Conservation (phyloP, 2,888 invertebrate genomes). For the Tethea ocularis region DNA sequence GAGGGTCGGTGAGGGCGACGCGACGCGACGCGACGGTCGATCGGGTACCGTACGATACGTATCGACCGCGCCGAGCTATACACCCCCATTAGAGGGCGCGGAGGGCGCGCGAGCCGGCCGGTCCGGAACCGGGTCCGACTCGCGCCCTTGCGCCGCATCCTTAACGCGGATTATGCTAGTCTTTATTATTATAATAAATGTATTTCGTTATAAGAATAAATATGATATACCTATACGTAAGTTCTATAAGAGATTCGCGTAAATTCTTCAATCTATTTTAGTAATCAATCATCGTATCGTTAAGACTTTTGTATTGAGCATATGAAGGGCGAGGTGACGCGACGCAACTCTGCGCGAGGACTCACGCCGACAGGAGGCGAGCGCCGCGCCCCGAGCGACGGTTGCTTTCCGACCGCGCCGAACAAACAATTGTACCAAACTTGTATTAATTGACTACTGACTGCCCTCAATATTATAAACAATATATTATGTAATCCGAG, state of each 20-base stretch:
- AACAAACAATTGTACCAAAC: no score
- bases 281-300: slow-evolving; percentile 48
- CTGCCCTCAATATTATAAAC: no score
- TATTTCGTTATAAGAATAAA: slow-evolving; percentile 57
- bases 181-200: slow-evolving; percentile 73
- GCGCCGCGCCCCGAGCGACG: no score
- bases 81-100: no score
- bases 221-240: slow-evolving; percentile 67
- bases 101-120: not conserved
- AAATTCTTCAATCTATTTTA: slow-evolving; percentile 59
- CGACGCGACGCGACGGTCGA: not conserved
- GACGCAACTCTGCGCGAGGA: not conserved
- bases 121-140: not conserved
- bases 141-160: slow-evolving; percentile 24
- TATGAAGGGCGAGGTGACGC: slow-evolving; percentile 13
- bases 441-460: no score
- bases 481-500: no score
- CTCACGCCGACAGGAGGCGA: no score
- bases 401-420: no score
- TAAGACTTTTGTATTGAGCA: slow-evolving; percentile 55
- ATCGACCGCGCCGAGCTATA: not conserved
- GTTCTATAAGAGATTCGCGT: slow-evolving; percentile 58
- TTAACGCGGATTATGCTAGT: slow-evolving; percentile 80
- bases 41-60: not conserved
- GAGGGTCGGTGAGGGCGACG: no score